Conservation (phyloP, 2,797 vertebrate genomes). For the Sebastes itinus region DNA sequence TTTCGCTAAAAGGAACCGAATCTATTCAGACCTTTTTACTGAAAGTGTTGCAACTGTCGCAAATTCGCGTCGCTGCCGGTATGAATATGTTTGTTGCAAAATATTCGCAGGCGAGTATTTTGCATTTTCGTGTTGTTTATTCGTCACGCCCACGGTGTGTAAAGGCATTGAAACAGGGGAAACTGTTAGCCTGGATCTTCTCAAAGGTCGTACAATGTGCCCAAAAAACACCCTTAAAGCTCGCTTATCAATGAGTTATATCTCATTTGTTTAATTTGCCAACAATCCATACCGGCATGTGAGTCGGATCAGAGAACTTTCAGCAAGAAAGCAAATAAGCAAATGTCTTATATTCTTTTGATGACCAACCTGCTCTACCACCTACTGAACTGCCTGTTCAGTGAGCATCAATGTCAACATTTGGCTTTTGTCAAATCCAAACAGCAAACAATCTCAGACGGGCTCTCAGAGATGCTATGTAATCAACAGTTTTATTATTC, state of each 20-base stretch:
- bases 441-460: neutral
- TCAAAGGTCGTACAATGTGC: neutral
- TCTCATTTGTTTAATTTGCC: neutral
- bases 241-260: neutral
- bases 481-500: neutral
- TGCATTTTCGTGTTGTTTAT: neutral
- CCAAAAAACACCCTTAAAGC: neutral
- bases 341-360: neutral
- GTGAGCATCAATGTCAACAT: neutral
- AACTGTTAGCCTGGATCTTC: neutral
- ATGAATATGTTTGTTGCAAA: too few relatives aligned
- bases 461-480: neutral
- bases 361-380: too few relatives aligned
- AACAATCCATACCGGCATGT: too few relatives aligned
- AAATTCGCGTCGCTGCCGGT: too few relatives aligned
- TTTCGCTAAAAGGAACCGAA: too few relatives aligned
- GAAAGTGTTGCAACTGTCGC: too few relatives aligned
- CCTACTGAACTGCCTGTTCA: neutral
- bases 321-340: neutral
- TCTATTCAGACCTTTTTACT: too few relatives aligned
- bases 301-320: neutral
- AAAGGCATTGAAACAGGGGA: neutral
- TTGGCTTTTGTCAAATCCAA: neutral
- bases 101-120: too few relatives aligned
- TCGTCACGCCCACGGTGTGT: neutral